Base-by-base conservation (phyloP, 2,888 invertebrate genomes). In the Lepidonotus clava region DNA sequence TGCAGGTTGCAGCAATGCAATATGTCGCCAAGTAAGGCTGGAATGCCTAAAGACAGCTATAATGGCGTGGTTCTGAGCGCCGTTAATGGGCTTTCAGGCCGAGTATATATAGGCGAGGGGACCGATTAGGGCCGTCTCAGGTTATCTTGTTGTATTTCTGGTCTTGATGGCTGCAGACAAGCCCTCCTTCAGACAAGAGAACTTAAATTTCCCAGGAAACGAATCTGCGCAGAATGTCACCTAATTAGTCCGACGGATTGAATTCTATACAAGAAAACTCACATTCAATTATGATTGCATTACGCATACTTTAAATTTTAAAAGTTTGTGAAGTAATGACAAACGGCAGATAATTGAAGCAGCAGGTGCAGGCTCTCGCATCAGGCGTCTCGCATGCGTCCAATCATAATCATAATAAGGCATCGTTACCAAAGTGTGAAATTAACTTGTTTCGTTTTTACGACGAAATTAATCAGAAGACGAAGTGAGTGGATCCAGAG, bases 271-370 rank as follows among this genome's bases (percentile, higher is more conserved):
- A 71, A 71, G 71, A 71, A 71, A 71, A 71, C 71, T 71, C 71
- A 71, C 71, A 71, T 71, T 71, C 71, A 71, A 71, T 71, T 71
- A 71, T 71, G 71, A 71, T 71, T 71, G 71, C 71, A 71, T 71
- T 71, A 71, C 71, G 71, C 71, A 71, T 71, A 71, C 71, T 71
- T 71, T 71, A 71, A 71, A 71, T 36, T 71, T 71, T 71, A 71
- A 71, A 71, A 71, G 71, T 71, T 71, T 71, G 71, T 5, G 36
- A 34, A 71, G 71, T 71, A 71, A 71, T 71, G 71, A 71, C 71
- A 71, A 71, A 71, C 71, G 71, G 34, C 71, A 71, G 71, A 71
- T 71, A 71, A 71, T 71, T 71, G 71, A 21, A 24, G 36, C 71
- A 71, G 71, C 71, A 71, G 71, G 71, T 71, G 71, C 18, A 38